Conservation (phyloP, 2,797 vertebrate genomes). For the Falco biarmicus region DNA sequence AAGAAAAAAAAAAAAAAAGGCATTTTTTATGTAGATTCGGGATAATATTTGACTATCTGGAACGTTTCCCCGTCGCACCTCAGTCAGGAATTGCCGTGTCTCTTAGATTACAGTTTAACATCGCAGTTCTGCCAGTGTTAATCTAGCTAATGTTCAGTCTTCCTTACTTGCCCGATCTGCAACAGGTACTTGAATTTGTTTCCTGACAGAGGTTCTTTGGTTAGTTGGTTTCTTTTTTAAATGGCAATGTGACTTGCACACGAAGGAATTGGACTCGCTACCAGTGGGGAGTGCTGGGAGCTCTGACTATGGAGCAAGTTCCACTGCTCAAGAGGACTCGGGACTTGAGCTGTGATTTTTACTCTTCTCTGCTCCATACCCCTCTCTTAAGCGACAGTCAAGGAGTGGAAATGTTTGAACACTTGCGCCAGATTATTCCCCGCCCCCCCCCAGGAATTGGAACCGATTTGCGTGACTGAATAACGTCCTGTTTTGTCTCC, state of each 20-base stretch:
- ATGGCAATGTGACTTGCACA: conserved; percentile 23
- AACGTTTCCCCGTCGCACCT: not conserved
- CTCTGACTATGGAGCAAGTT: not conserved
- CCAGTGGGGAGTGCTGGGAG: not conserved
- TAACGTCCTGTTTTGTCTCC: conserved; percentile 2
- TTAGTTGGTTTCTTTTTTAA: not conserved
- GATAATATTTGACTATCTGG: not conserved
- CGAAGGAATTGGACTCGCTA: not conserved
- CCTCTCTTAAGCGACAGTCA: not conserved
- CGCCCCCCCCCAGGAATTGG: not conserved
- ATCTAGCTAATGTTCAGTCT: conserved; percentile 34
- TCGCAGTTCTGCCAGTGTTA: conserved; percentile 15
- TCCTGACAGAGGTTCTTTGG: not conserved
- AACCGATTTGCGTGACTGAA: not conserved
- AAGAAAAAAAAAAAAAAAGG: not conserved
- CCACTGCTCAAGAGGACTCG: not conserved
- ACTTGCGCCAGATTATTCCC: not conserved
- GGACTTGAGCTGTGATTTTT: not conserved
- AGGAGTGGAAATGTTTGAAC: not conserved
- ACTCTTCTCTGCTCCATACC: not conserved
- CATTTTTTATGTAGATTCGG: not conserved
- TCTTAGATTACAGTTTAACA: not conserved
- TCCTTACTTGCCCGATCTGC: conserved; percentile 10
- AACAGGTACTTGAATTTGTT: conserved; percentile 39
- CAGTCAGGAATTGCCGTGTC: not conserved